phyloP scores from a whole-genome alignment of 2,888 invertebrate species.

The Rhagophthalmus giganteus region DNA sequence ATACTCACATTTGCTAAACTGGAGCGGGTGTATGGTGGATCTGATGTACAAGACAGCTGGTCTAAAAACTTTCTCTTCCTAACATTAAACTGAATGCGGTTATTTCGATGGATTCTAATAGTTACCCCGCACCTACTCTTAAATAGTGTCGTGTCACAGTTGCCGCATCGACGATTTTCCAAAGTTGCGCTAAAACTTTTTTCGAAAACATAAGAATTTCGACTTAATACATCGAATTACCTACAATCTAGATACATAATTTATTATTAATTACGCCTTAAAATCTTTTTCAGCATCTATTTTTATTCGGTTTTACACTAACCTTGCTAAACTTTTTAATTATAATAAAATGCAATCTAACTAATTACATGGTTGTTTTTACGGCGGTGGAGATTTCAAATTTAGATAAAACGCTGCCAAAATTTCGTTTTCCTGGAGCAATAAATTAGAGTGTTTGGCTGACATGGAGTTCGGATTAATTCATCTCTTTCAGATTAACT shows the following conservation, averaged over 20 bases:
- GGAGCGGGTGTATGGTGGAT: conserved; percentile 35
- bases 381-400: conserved; percentile 52
- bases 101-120: too few species aligned
- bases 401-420: conserved; percentile 58
- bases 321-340: conserved; percentile 50
- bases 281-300: background rate
- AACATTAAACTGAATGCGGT: conserved; percentile 34
- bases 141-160: too few species aligned
- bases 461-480: conserved; percentile 57
- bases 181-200: too few species aligned
- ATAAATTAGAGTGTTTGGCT: conserved; percentile 55
- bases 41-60: conserved; percentile 56
- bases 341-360: conserved; percentile 54
- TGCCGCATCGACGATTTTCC: too few species aligned
- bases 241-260: too few species aligned
- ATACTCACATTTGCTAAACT: conserved; percentile 30
- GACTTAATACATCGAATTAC: too few species aligned
- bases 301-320: conserved; percentile 4
- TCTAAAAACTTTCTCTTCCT: conserved; percentile 37
- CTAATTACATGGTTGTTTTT: conserved; percentile 53
- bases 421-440: conserved; percentile 54
- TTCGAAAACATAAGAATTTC: too few species aligned
- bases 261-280: background rate
- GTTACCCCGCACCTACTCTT: too few species aligned
- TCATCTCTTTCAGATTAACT: conserved; percentile 57